phyloP scores from a whole-genome alignment of 2,888 invertebrate species.

The Chrysolina oricalcia region DNA sequence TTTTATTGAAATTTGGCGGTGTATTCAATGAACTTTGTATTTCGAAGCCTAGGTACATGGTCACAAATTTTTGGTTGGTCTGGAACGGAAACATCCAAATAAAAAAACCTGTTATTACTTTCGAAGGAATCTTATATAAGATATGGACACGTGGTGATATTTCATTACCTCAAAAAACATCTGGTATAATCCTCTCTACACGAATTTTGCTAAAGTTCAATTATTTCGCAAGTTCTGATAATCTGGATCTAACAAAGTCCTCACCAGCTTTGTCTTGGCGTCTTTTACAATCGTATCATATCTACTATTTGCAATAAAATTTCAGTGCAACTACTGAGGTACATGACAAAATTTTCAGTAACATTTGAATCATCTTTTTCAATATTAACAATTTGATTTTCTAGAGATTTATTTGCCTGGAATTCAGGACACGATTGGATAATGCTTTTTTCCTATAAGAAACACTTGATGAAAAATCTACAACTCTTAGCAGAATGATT shows the following conservation, averaged over 20 bases:
- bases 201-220: background rate
- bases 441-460: background rate
- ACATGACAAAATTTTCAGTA: no score
- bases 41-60: background rate
- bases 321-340: no score
- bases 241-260: background rate
- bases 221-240: background rate
- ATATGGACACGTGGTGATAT: no score
- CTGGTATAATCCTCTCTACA: background rate
- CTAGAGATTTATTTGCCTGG: no score
- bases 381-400: no score
- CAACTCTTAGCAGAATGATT: background rate
- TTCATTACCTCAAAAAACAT: background rate
- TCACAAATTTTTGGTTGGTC: constrained; percentile 7
- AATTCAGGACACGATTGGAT: no score
- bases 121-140: no score
- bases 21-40: background rate
- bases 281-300: background rate
- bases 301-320: no score
- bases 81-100: background rate
- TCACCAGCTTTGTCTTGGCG: background rate
- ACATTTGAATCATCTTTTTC: no score
- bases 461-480: background rate
- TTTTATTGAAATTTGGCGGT: no score
- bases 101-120: background rate